Conservation (phyloP, 1,140 invertebrate species). For the Ditylenchus dipsaci region DNA sequence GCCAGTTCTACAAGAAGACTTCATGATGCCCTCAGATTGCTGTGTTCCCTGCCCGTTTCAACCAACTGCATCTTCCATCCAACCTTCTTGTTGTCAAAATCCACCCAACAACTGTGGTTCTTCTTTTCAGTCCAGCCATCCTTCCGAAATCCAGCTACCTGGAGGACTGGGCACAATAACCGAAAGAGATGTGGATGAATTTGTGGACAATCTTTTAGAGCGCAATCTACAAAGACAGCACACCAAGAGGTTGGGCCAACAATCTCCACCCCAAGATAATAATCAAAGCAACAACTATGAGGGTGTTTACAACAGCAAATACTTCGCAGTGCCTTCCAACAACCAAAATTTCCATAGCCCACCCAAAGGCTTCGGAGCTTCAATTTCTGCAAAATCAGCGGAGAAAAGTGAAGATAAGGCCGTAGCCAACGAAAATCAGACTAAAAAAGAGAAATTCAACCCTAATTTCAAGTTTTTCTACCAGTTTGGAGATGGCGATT, state of each 20-base stretch:
- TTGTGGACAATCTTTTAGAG: background rate
- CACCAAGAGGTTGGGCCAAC: background rate
- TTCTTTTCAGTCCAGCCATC: background rate
- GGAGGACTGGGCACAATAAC: background rate
- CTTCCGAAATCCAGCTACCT: background rate
- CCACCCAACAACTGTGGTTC: background rate
- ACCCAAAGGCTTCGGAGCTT: background rate
- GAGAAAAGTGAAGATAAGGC: background rate
- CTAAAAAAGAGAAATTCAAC: background rate
- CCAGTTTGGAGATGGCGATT: background rate
- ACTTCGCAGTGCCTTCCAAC: background rate
- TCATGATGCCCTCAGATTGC: no score
- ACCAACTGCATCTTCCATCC: no score
- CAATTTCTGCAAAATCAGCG: background rate
- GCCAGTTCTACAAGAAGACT: no score
- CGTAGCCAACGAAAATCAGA: background rate
- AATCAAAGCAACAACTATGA: background rate
- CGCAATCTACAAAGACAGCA: background rate
- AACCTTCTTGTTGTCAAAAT: no score
- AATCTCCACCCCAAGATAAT: background rate
- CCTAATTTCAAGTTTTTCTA: background rate
- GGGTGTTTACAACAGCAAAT: background rate
- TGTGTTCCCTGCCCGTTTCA: no score
- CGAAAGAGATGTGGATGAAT: background rate
- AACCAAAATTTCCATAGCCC: slow-evolving; percentile 2